These are phyloP conservation scores for Chrysolina americana DNA, from an alignment of 2,888 invertebrate species.

Conservation along the genomic window DNA sequence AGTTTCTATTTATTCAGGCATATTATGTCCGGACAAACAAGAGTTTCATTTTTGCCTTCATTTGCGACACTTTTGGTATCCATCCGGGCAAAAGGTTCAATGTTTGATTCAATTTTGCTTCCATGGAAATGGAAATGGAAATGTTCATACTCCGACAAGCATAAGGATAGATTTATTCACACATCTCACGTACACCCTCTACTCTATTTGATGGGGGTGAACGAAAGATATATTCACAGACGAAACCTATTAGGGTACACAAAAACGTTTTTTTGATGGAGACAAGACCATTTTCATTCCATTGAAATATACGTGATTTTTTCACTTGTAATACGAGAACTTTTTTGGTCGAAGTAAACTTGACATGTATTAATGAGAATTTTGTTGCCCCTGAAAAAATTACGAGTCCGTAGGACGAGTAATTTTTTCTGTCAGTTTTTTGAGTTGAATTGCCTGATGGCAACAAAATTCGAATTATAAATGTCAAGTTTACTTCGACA, in stretches of 20 bases:
- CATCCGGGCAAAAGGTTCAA: neutral
- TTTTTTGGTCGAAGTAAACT: too few relatives aligned
- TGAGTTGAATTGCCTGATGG: too few relatives aligned
- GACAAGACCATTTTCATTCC: too few relatives aligned
- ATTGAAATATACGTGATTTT: too few relatives aligned
- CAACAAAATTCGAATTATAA: too few relatives aligned
- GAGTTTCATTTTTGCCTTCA: conserved; percentile 4
- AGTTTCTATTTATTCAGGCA: neutral
- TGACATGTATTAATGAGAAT: too few relatives aligned
- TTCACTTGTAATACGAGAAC: too few relatives aligned
- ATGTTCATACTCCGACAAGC: neutral
- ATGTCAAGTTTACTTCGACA: too few relatives aligned
- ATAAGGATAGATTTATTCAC: neutral
- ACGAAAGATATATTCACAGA: neutral
- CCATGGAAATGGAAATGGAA: neutral
- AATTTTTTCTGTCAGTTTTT: too few relatives aligned
- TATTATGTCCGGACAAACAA: conserved; percentile 1
- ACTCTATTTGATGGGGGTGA: neutral
- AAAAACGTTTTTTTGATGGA: neutral
- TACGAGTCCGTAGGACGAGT: too few relatives aligned
- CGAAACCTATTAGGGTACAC: neutral
- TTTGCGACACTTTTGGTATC: neutral
- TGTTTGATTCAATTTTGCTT: conserved; percentile 6
- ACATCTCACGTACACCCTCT: neutral
- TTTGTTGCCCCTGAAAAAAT: too few relatives aligned